phyloP scores from a whole-genome alignment of 2,113 vertebrate species.

The Oreochromis aureus region DNA sequence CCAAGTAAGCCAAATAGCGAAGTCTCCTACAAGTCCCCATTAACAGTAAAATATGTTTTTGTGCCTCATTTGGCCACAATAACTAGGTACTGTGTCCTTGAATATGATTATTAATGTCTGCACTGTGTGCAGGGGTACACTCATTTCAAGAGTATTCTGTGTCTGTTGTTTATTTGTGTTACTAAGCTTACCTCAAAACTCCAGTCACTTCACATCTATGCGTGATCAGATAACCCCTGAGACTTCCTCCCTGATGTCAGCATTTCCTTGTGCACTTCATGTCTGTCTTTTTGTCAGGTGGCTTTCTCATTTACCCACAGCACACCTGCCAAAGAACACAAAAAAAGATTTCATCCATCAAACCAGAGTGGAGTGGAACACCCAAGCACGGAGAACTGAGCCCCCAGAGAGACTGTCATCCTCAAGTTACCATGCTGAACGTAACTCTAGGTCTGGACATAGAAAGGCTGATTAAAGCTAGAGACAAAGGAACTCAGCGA shows the following conservation, averaged over 20 bases:
- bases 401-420: conserved; percentile 35
- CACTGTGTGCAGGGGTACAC: not conserved
- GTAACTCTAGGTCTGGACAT: conserved; percentile 35
- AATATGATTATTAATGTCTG: not conserved
- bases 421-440: conserved; percentile 51
- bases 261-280: not conserved
- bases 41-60: not conserved
- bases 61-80: not conserved
- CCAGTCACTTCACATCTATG: not conserved
- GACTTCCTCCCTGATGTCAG: not conserved
- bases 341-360: conserved; percentile 35
- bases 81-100: not conserved
- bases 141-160: not conserved
- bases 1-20: not conserved
- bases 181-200: not conserved
- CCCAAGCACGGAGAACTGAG: conserved; percentile 26
- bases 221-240: not conserved
- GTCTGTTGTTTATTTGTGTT: not conserved
- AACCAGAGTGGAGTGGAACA: conserved; percentile 41
- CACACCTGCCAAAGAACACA: conserved; percentile 35
- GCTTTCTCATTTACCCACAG: conserved; percentile 54
- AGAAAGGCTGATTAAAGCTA: conserved; percentile 42
- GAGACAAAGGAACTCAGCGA: conserved; percentile 7
- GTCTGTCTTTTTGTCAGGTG: conserved; percentile 46
- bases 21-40: not conserved